Percentiles rank a stretch among this genome's conserved stretches.
Evolutionary conservation across 2,797 vertebrate species (phyloP).

Genomic region (Spinibarbus caldwelli): DNA sequence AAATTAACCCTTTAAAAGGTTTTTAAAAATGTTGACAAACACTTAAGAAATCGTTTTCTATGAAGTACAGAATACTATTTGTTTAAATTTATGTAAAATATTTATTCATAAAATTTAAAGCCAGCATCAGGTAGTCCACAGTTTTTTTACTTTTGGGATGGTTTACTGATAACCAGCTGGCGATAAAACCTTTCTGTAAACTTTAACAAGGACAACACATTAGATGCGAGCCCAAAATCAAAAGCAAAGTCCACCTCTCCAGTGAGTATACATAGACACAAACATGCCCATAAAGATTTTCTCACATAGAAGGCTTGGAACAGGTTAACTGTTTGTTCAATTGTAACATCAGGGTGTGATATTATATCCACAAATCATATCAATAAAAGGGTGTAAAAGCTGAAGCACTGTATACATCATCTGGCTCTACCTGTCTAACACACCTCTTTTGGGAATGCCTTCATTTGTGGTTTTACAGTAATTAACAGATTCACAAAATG

Average conservation of each 20-base stretch:
- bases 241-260: conserved; percentile 6
- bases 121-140: neutral
- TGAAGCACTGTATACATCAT: neutral
- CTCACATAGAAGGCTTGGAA: neutral
- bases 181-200: conserved; percentile 7
- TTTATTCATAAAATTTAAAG: neutral
- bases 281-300: neutral
- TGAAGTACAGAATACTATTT: neutral
- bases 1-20: neutral
- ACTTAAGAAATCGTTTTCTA: neutral
- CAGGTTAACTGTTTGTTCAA: neutral
- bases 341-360: neutral
- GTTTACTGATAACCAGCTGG: neutral
- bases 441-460: neutral
- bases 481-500: neutral
- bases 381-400: neutral
- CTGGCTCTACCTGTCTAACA: neutral
- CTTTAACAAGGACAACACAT: neutral
- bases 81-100: neutral
- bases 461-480: no score
- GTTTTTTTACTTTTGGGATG: neutral
- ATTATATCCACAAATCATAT: neutral
- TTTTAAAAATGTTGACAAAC: neutral
- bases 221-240: neutral
- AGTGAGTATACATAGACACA: neutral